Percentiles rank a stretch among this genome's conserved stretches.
These are phyloP conservation scores for Drosophila aldrichi DNA, from an alignment of 2,888 invertebrate species.

Conservation along the genomic window DNA sequence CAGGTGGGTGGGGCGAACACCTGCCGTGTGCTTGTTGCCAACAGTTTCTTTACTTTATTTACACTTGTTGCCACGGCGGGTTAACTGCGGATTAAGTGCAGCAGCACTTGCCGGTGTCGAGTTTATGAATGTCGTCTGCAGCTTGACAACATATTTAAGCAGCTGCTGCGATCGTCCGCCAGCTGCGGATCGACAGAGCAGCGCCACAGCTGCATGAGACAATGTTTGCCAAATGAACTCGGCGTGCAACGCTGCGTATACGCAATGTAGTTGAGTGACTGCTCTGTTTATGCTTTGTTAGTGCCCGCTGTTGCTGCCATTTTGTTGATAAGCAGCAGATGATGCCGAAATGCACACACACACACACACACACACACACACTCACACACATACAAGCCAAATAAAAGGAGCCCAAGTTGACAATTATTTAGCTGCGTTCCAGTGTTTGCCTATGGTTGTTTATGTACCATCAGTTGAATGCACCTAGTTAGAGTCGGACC, in stretches of 20 bases:
- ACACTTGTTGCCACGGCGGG: slow-evolving; percentile 29
- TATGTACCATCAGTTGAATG: slow-evolving; percentile 63
- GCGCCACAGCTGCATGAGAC: slow-evolving; percentile 14
- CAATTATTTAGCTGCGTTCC: slow-evolving; percentile 60
- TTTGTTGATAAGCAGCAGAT: slow-evolving; percentile 72
- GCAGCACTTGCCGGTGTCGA: slow-evolving; percentile 23
- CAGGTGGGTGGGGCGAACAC: not conserved
- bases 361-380: slow-evolving; percentile 6
- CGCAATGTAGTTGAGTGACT: slow-evolving; percentile 39
- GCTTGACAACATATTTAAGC: not conserved
- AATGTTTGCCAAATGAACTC: slow-evolving; percentile 8
- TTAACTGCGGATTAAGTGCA: slow-evolving; percentile 52
- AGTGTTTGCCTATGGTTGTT: slow-evolving; percentile 40
- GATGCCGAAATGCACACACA: slow-evolving; percentile 27
- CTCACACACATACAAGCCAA: slow-evolving; percentile 13
- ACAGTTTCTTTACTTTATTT: slow-evolving; percentile 25
- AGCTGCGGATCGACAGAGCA: slow-evolving; percentile 2
- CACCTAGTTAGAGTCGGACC: slow-evolving; percentile 59
- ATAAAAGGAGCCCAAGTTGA: slow-evolving; percentile 65
- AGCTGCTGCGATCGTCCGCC: slow-evolving; percentile 6
- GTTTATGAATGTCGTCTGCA: slow-evolving; percentile 24
- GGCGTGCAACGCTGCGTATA: slow-evolving; percentile 56
- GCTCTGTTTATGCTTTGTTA: slow-evolving; percentile 42
- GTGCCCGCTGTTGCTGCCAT: slow-evolving; percentile 43
- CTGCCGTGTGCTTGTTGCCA: slow-evolving; percentile 7